These are phyloP conservation scores for Bos taurus DNA, from an alignment of 2,113 vertebrate genomes.

Conservation along the genomic window DNA sequence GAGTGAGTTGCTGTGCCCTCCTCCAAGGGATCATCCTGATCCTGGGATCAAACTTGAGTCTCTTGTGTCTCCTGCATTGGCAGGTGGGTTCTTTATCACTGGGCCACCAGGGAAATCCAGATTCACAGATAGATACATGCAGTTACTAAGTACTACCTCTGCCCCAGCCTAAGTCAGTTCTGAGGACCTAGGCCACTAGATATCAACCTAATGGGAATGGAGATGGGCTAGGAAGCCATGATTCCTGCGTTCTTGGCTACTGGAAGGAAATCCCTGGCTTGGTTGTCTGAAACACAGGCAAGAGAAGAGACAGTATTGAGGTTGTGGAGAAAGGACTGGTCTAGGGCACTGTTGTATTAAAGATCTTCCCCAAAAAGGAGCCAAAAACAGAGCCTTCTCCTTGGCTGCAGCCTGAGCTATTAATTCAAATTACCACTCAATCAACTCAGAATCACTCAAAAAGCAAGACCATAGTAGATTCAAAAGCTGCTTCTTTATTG, in stretches of 20 bases:
- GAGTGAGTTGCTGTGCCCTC: background rate
- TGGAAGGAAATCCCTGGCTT: background rate
- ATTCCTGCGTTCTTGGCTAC: background rate
- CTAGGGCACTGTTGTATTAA: background rate
- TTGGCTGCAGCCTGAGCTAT: background rate
- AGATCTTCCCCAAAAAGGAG: background rate
- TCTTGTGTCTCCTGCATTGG: background rate
- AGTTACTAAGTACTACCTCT: background rate
- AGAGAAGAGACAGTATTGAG: background rate
- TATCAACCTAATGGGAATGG: background rate
- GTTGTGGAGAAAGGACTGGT: background rate
- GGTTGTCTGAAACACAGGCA: background rate
- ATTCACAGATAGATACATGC: background rate
- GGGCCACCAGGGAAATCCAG: background rate
- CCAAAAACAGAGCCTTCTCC: background rate
- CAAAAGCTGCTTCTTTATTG: slow-evolving; percentile 27
- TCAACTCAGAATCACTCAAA: background rate
- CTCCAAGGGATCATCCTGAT: background rate
- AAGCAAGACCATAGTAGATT: background rate
- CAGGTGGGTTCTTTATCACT: background rate
- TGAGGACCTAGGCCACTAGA: background rate
- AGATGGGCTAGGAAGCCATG: background rate
- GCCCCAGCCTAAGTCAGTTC: background rate
- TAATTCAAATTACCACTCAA: background rate
- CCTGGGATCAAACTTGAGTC: background rate